phyloP scores from a whole-genome alignment of 2,888 invertebrate species.

The Leptinotarsa peninsularis region DNA sequence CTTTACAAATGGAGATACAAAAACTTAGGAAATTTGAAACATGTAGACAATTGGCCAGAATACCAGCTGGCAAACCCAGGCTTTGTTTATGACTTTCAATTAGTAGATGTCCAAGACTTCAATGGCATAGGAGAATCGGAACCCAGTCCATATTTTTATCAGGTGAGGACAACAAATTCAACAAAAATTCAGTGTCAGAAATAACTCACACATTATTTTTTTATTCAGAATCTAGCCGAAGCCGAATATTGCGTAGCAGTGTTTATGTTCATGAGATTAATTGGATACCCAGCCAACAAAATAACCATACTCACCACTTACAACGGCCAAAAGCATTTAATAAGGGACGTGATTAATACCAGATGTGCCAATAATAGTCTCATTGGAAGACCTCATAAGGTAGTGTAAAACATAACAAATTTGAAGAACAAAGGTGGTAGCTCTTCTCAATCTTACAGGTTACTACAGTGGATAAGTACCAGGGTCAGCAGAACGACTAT shows the following conservation, averaged over 20 bases:
- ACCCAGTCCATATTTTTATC: constrained; percentile 98
- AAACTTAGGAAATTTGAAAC: constrained; percentile 91
- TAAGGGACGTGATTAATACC: constrained; percentile 93
- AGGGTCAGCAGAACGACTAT: constrained; percentile 99
- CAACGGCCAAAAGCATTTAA: constrained; percentile 98
- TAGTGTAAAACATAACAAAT: constrained; percentile 58
- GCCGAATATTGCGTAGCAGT: constrained; percentile 96
- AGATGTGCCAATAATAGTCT: constrained; percentile 95
- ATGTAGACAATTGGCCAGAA: constrained; percentile 86
- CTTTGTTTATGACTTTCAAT: constrained; percentile 91
- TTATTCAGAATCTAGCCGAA: constrained; percentile 81
- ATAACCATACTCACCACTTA: constrained; percentile 98
- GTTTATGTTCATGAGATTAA: constrained; percentile 97
- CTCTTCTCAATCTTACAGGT: constrained; percentile 67
- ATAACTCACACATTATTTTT: constrained; percentile 7
- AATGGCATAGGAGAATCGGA: constrained; percentile 97
- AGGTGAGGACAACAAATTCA: constrained; percentile 69
- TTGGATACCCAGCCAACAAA: constrained; percentile 96
- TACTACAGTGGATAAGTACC: constrained; percentile 98
- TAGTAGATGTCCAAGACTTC: constrained; percentile 96
- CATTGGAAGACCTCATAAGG: constrained; percentile 92
- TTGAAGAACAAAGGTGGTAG: not conserved
- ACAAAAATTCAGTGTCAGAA: not conserved
- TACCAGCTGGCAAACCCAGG: constrained; percentile 94
- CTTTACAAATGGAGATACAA: constrained; percentile 98